phyloP scores from a whole-genome alignment of 2,797 vertebrate species.

The Carcharodon carcharias region DNA sequence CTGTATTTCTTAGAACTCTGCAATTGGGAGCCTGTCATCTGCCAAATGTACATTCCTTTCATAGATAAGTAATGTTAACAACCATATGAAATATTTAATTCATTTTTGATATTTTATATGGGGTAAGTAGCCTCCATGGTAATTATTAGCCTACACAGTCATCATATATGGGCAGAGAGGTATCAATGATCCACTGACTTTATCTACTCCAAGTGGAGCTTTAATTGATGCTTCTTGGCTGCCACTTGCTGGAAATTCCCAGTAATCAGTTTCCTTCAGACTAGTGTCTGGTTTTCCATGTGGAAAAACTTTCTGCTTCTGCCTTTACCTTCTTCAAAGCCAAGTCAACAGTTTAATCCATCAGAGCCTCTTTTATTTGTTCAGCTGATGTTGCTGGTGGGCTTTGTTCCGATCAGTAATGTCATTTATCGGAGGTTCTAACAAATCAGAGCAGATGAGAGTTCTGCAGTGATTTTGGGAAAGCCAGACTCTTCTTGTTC shows the following conservation, averaged over 20 bases:
- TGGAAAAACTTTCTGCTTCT: slow-evolving; percentile 6
- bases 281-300: slow-evolving; percentile 19
- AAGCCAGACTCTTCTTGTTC: not conserved
- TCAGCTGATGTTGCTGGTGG: not conserved
- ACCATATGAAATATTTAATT: not conserved
- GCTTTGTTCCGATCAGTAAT: not conserved
- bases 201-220: not conserved
- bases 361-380: not conserved
- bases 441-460: not conserved
- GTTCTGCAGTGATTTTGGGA: not conserved
- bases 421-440: no score
- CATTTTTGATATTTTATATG: not conserved
- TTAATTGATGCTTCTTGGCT: slow-evolving; percentile 26
- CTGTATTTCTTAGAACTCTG: not conserved
- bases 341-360: not conserved
- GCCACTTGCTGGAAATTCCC: slow-evolving; percentile 32
- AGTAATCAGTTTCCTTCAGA: slow-evolving; percentile 20
- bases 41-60: not conserved
- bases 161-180: not conserved
- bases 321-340: not conserved
- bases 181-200: not conserved
- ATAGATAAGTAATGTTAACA: not conserved
- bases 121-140: not conserved
- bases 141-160: not conserved
- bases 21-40: not conserved